These are phyloP conservation scores for Chironomus tepperi DNA, from an alignment of 1,140 invertebrate species.

Conservation along the genomic window DNA sequence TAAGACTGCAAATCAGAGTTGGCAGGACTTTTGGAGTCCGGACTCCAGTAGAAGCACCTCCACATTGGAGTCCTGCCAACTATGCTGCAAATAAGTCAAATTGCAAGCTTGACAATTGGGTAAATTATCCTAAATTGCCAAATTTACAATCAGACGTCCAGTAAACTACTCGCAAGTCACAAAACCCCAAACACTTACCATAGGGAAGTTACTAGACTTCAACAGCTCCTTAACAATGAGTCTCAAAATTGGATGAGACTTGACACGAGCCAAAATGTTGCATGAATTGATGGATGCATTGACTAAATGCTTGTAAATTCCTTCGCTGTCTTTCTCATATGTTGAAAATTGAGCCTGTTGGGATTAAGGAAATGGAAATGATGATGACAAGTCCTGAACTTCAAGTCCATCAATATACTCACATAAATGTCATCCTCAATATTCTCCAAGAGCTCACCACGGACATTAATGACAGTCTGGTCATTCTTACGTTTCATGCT, in stretches of 20 bases:
- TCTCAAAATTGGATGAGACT: conserved; percentile 5
- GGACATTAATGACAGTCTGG: background rate
- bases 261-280: background rate
- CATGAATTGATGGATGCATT: background rate
- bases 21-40: too few relatives aligned
- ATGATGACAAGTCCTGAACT: background rate
- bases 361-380: background rate
- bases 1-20: too few relatives aligned
- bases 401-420: background rate
- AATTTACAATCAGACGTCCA: too few relatives aligned
- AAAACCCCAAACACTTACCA: too few relatives aligned
- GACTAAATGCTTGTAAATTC: background rate
- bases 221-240: background rate
- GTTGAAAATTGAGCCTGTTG: background rate
- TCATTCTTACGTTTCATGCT: background rate
- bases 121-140: too few relatives aligned
- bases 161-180: too few relatives aligned
- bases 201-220: background rate
- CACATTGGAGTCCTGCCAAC: too few relatives aligned
- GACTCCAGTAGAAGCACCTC: too few relatives aligned
- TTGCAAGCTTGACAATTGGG: too few relatives aligned
- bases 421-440: background rate
- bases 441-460: background rate
- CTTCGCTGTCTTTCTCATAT: background rate
- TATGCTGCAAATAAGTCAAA: too few relatives aligned